A percentile compares a stretch with the other conserved stretches of the same genome.
Evolutionary conservation across 1,140 invertebrate genomes (phyloP).

Genomic region (Drosophila santomea): DNA sequence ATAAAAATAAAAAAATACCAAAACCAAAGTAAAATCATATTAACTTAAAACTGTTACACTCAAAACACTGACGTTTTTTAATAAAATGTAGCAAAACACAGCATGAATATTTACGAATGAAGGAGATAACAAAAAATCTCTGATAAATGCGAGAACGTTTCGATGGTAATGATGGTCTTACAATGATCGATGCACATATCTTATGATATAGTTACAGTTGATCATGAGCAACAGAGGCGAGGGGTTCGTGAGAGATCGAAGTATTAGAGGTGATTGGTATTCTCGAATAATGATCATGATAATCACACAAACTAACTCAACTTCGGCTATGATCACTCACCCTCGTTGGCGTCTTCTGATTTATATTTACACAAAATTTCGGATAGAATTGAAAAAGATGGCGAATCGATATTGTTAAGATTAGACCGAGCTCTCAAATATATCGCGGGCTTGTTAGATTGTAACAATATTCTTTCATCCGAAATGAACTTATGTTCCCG

Average conservation of each 20-base stretch:
- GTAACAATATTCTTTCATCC: not conserved
- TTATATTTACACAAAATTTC: conserved; percentile 59
- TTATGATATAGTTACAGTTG: conserved; percentile 7
- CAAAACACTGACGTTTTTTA: conserved; percentile 23
- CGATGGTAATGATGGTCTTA: conserved; percentile 9
- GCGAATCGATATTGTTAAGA: conserved; percentile 51
- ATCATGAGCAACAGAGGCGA: conserved; percentile 17
- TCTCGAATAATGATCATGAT: conserved; percentile 23
- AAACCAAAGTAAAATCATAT: conserved; percentile 40
- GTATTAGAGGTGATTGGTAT: conserved; percentile 37
- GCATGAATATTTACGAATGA: conserved; percentile 71
- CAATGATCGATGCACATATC: conserved; percentile 18
- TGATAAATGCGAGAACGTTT: conserved; percentile 29
- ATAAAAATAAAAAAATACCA: conserved; percentile 25
- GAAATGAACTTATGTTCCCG: not conserved
- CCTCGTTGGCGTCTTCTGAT: conserved; percentile 84
- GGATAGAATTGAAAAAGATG: conserved; percentile 59
- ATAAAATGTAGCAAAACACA: conserved; percentile 77
- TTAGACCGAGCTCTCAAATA: conserved; percentile 38
- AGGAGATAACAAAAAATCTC: conserved; percentile 14
- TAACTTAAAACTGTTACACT: conserved; percentile 25
- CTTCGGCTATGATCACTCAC: conserved; percentile 74
- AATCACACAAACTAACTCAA: conserved; percentile 49
- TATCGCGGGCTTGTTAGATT: conserved; percentile 29
- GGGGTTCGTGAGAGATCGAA: conserved; percentile 32